Conservation (phyloP, 1,140 invertebrate species). For the Cotesia chilonis region DNA sequence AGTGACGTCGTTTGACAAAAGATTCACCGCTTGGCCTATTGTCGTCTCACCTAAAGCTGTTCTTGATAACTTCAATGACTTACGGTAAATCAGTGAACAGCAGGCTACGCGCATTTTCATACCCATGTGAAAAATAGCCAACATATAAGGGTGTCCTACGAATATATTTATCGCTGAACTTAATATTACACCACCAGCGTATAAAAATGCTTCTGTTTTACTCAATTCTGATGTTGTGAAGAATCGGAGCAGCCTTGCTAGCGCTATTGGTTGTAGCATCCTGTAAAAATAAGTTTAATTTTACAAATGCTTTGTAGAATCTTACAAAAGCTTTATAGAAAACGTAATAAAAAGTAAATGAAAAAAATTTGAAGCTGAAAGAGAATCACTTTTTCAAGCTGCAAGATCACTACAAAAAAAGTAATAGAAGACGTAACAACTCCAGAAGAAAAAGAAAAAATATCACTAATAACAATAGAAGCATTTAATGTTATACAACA, state of each 20-base stretch:
- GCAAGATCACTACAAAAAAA: too few species aligned
- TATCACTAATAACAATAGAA: too few species aligned
- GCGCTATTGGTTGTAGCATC: slow-evolving; percentile 74
- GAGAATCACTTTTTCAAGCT: too few species aligned
- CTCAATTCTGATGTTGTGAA: slow-evolving; percentile 66
- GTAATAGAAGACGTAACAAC: too few species aligned
- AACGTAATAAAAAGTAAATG: too few species aligned
- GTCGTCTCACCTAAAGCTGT: slow-evolving; percentile 80
- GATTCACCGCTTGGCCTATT: slow-evolving; percentile 85
- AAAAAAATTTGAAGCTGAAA: too few species aligned
- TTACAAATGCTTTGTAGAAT: too few species aligned
- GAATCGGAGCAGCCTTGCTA: slow-evolving; percentile 75
- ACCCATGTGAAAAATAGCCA: slow-evolving; percentile 75
- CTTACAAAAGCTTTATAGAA: too few species aligned
- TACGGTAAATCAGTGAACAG: slow-evolving; percentile 84
- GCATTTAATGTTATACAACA: too few species aligned
- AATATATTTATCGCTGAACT: slow-evolving; percentile 71
- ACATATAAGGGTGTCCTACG: slow-evolving; percentile 82
- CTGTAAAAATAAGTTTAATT: slow-evolving; percentile 58
- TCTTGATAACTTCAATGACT: slow-evolving; percentile 72
- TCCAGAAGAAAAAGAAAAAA: too few species aligned
- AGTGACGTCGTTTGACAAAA: slow-evolving; percentile 86
- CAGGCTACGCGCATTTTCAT: slow-evolving; percentile 81
- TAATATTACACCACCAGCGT: slow-evolving; percentile 75
- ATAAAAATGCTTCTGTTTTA: slow-evolving; percentile 72